These are phyloP conservation scores for Stegodyphus mimosarum DNA, from an alignment of 1,140 invertebrate genomes.

Conservation along the genomic window DNA sequence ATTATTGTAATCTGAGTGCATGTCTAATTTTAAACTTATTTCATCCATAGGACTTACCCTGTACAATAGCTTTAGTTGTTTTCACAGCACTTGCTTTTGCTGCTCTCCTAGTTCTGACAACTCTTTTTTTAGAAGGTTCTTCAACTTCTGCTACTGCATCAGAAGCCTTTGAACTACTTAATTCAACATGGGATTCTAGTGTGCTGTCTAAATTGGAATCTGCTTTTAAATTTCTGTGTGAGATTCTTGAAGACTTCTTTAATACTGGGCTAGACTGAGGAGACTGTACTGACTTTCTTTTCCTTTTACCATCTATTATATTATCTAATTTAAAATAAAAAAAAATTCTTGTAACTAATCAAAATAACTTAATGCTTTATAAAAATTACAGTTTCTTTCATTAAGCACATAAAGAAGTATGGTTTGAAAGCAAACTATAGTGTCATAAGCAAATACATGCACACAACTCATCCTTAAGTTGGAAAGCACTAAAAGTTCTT, in stretches of 20 bases:
- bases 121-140: not conserved
- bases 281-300: conserved; percentile 45
- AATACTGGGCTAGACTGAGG: not conserved
- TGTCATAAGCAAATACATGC: no score
- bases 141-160: conserved; percentile 8
- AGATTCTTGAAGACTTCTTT: conserved; percentile 26
- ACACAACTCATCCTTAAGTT: no score
- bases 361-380: no score
- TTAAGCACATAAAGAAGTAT: no score
- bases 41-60: not conserved
- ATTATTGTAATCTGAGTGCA: no score
- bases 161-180: not conserved
- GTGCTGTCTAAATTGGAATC: conserved; percentile 50
- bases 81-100: conserved; percentile 4
- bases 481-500: no score
- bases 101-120: conserved; percentile 9
- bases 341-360: no score
- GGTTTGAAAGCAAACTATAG: no score
- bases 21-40: no score
- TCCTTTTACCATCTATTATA: conserved; percentile 40
- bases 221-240: conserved; percentile 9
- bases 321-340: conserved; percentile 4
- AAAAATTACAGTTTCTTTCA: no score
- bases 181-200: not conserved
- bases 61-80: not conserved